Evolutionary conservation across 1,140 invertebrate species (phyloP), one percentile per base, ranked within the genome.

Genomic region (Tachypleus tridentatus): DNA sequence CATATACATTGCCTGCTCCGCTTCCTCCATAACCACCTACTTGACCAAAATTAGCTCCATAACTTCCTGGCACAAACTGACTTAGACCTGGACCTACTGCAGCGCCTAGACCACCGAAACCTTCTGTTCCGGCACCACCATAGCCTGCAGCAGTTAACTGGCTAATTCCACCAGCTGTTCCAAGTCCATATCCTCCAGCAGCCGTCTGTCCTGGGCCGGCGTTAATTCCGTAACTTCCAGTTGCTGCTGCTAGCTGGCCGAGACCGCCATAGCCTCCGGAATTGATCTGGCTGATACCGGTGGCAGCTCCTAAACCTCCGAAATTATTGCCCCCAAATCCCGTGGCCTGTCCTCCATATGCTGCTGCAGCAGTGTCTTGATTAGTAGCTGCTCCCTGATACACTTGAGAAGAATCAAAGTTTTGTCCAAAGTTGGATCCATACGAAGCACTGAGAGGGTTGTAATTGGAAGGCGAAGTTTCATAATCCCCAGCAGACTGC

Each of bases 381-480:
- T 50, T 11, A 4, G 48, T 53, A 9, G 11, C 11, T 29, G 5
- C 10, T 7, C 57, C 57, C 48, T 57, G 47, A 8, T 60, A 67
- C 7, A 49, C 53, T 47, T 10, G 62, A 11, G 62, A 52, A 47
- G 10, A 6, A 5, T 5, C 11, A 51, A 57, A 47, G 7, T 49
- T 10, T n/a, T 8, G 7, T 49, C 7, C 6, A 50, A 64, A 11
- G n/a, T 60, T 60, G 7, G 59, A 60, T 8, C 61, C 69, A 11
- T 61, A 68, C 3, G 67, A 59, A 4, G 64, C 63, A 9, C 64
- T 67, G n/a, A 62, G 63, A 5, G 62, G 63, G 51, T 66, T 63
- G 48, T 69, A 66, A 7, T 64, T 71, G 4, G 68, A 71, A 56
- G 70, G 67, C 51, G 65, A 68, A 50, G 65, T 65, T 7, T 65